Percentiles rank a stretch among this genome's conserved stretches.
These are phyloP conservation scores for Meteorus cinctellus DNA, from an alignment of 2,888 invertebrate species.

Conservation along the genomic window DNA sequence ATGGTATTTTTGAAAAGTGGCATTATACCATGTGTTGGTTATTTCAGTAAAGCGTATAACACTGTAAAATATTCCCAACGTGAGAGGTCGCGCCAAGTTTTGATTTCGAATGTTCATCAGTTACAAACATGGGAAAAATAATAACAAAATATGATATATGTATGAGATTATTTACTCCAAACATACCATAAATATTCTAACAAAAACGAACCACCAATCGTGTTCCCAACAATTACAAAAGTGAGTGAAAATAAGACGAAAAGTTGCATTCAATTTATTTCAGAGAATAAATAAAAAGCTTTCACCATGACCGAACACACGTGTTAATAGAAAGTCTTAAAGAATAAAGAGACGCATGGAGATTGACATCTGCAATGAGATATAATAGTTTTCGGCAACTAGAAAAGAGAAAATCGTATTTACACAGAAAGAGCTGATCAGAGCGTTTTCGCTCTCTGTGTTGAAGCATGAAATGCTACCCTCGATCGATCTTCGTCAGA, in stretches of 20 bases:
- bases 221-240: no score
- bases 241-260: background rate
- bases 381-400: slow-evolving; percentile 51
- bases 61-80: no score
- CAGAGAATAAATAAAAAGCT: background rate
- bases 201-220: no score
- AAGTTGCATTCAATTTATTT: background rate
- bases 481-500: slow-evolving; percentile 74
- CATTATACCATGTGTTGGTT: background rate
- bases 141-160: no score
- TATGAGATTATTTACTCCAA: no score
- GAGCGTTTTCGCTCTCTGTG: slow-evolving; percentile 53
- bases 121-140: no score
- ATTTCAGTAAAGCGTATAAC: background rate
- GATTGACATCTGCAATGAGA: slow-evolving; percentile 64
- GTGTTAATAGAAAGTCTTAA: slow-evolving; percentile 69
- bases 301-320: background rate
- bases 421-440: slow-evolving; percentile 12
- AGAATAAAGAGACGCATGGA: slow-evolving; percentile 63
- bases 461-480: slow-evolving; percentile 70
- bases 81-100: no score
- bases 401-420: slow-evolving; percentile 30
- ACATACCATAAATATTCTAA: no score
- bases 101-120: no score
- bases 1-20: background rate